Evolutionary conservation across 1,140 invertebrate species (phyloP), one percentile per base, ranked within the genome.

Genomic region (Vollenhovia emeryi): DNA sequence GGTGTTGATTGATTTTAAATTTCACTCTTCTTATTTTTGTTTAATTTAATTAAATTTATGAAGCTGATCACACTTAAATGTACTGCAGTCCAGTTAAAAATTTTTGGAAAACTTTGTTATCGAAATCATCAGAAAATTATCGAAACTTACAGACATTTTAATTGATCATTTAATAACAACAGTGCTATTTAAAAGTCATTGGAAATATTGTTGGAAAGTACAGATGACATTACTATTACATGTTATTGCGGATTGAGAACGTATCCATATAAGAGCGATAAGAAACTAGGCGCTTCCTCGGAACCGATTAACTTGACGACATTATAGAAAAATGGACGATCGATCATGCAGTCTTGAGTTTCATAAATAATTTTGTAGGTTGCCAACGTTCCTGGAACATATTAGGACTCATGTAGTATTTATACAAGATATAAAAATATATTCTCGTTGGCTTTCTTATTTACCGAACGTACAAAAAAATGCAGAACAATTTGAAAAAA

Each of bases 251-350:
- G 60, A 40, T 36, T 13, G 30, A 52, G 9, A 5, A 79, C 18
- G 36, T 52, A 27, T 68, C 75, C 75, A 7, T 13, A 21, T 68
- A 68, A 79, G 3, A 68, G 30, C 15, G 21, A 27, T n/a, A 79
- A 48, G 43, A 50, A 36, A 66, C 7, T 55, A 68, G 60, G n/a
- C 45, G 15, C 15, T 64, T 30, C 13, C 15, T 50, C 3, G 27
- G 2, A 24, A 36, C 27, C 11, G 11, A 36, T 3, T 33, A 36
- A 40, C 9, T 80, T 75, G 3, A 88, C 8, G 15, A 91, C 87
- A 8, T 13, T 84, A 73, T 71, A 90, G 62, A 45, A 6, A 64
- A 89, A 91, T 64, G 90, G 85, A 50, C 52, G 78, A 88, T 90
- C 50, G 55, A 91, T 68, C 30, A 11, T 3, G 60, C 50, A 68